Conservation (phyloP, 2,113 vertebrate genomes). For the Dipodomys spectabilis region DNA sequence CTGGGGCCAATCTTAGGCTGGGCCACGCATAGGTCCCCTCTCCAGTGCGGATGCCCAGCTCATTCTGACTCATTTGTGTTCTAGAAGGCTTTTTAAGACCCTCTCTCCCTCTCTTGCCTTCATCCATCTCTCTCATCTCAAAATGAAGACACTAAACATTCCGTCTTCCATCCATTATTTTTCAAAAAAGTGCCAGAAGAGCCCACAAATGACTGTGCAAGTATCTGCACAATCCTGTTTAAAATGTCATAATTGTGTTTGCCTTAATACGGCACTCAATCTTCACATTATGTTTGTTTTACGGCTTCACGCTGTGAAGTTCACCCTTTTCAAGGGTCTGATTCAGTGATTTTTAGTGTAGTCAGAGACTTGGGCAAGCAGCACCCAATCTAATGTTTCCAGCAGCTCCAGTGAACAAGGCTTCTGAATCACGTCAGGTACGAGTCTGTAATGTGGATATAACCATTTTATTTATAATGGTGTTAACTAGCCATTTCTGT, state of each 20-base stretch:
- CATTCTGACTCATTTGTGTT: no score
- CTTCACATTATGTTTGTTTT: not conserved
- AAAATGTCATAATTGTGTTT: not conserved
- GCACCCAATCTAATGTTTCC: not conserved
- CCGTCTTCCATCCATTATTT: not conserved
- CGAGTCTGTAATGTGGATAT: not conserved
- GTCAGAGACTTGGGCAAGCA: not conserved
- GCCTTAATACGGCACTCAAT: not conserved
- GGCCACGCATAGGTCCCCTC: no score
- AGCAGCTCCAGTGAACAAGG: not conserved
- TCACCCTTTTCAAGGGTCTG: not conserved
- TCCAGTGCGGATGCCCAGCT: no score
- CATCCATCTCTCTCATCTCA: no score
- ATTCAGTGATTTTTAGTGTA: not conserved
- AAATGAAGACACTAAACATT: not conserved
- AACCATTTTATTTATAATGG: not conserved
- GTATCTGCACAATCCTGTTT: not conserved
- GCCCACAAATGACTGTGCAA: rapidly evolving
- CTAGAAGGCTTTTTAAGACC: no score
- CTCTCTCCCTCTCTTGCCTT: no score
- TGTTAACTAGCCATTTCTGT: not conserved
- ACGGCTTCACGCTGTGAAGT: not conserved
- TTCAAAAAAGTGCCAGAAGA: not conserved
- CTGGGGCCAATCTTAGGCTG: no score
- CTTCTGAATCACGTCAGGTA: not conserved